Percentiles rank a stretch among this genome's conserved stretches.
These are phyloP conservation scores for Drosophila arawakana DNA, from an alignment of 1,140 invertebrate genomes.

Conservation along the genomic window DNA sequence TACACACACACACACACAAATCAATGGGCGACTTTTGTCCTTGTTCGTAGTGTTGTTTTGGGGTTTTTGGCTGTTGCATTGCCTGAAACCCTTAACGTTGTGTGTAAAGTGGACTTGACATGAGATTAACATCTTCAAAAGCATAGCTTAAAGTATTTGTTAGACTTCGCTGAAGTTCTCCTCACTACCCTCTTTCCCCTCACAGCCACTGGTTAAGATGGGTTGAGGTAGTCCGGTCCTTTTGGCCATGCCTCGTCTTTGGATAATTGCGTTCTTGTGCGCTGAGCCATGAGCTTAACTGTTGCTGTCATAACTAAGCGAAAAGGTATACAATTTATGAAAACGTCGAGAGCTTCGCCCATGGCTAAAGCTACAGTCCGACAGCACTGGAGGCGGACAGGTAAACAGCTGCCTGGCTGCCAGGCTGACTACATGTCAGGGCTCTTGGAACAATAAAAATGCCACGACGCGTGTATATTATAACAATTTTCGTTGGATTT, in stretches of 20 bases:
- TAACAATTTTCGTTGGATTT: slow-evolving; percentile 79
- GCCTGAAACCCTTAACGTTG: slow-evolving; percentile 72
- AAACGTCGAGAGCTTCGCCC: slow-evolving; percentile 55
- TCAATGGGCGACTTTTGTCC: slow-evolving; percentile 73
- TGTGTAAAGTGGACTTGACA: slow-evolving; percentile 84
- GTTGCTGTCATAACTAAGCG: slow-evolving; percentile 82
- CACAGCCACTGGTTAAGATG: slow-evolving; percentile 46
- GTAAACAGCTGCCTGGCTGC: slow-evolving; percentile 2
- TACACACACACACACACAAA: slow-evolving; percentile 53
- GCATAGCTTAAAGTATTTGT: slow-evolving; percentile 83
- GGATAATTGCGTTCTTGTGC: slow-evolving; percentile 82
- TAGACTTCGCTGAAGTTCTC: slow-evolving; percentile 72
- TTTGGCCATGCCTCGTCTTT: slow-evolving; percentile 57
- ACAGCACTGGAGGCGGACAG: slow-evolving; percentile 41
- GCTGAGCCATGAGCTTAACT: slow-evolving; percentile 82
- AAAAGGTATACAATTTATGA: slow-evolving; percentile 82
- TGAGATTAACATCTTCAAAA: slow-evolving; percentile 84
- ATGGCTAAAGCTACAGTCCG: slow-evolving; percentile 23
- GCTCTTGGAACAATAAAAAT: slow-evolving; percentile 42
- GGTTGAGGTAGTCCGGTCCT: slow-evolving; percentile 35
- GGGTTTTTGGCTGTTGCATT: slow-evolving; percentile 33
- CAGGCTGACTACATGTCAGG: not conserved
- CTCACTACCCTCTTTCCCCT: not conserved
- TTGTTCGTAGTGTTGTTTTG: slow-evolving; percentile 43
- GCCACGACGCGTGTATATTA: slow-evolving; percentile 54